Base-by-base conservation (phyloP, 2,797 vertebrate genomes). In the Rachycentron canadum region DNA sequence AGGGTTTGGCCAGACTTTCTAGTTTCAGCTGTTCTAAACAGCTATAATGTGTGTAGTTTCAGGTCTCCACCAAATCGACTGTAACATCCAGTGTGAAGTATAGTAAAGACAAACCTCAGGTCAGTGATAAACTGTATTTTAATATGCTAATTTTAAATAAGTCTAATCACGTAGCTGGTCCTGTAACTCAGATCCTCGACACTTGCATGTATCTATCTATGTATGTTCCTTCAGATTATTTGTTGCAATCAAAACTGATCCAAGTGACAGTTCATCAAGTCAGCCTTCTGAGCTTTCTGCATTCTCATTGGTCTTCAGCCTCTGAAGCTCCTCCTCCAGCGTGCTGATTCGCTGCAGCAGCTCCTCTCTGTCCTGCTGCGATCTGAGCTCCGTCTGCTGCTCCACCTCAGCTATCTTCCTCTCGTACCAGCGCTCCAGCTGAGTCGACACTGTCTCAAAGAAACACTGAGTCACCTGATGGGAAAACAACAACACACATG, bases 371-470 rank as follows among this genome's bases (percentile, higher is more conserved):
- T 97, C 97, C 69, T 94, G 93, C 77, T 93, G 94, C 0, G 94
- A 95, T 68, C 89, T 94, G 86, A 95, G 88, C 75, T 93, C 94
- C 0, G 95, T 94, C 84, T 96, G 94, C 75, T 89, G 92, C 80
- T 95, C 94, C 19, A 96, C 95, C 88, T 97, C 96, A 62, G 93
- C 89, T 16, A 97, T 93, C 91, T 97, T 97, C 69, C 96, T 95
- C 52, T 97, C 94, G 0, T 97, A 98, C 97, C 97, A 98, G 69
- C 94, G 94, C 86, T 98, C 97, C 95, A 98, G 92, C 91, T 98
- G 96, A 0, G 93, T 90, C 6, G 97, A 96, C 30, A 98, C 96
- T 0, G 96, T 96, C 88, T 98, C 96, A n/a, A 98, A 97, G 89
- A 98, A 98, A 65, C 94, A 95, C 90, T 97, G 96, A 0, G 97